Conservation (phyloP, 2,888 invertebrate species). For the Nephrotoma appendiculata region DNA sequence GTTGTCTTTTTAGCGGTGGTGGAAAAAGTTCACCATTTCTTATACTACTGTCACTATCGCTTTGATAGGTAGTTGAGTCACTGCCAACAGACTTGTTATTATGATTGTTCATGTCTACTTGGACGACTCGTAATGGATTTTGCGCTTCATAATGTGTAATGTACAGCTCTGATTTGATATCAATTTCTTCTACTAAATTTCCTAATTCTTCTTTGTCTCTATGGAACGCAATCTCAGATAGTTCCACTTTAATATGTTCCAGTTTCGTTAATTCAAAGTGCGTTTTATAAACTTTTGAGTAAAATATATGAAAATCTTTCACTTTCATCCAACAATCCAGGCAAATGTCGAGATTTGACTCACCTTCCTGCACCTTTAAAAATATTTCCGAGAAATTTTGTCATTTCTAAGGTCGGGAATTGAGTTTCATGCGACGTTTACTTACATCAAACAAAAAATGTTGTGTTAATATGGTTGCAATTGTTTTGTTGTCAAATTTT, state of each 20-base stretch:
- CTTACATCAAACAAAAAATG: conserved; percentile 11
- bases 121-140: background rate
- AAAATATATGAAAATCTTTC: background rate
- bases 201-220: background rate
- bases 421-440: background rate
- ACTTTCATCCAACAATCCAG: background rate
- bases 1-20: background rate
- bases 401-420: background rate
- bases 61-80: background rate
- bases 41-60: background rate
- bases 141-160: background rate
- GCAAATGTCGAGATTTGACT: background rate
- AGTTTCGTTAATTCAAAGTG: background rate
- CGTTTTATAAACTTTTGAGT: background rate
- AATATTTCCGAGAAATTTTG: background rate
- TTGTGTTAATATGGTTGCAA: conserved; percentile 8
- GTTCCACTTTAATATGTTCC: background rate
- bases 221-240: background rate
- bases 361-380: background rate
- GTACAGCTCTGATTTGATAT: background rate
- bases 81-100: background rate
- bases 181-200: background rate
- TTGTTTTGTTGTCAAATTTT: background rate
- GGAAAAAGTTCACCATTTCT: background rate
- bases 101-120: background rate